phyloP scores from a whole-genome alignment of 1,140 invertebrate species.

The Drosophila tsacasi region DNA sequence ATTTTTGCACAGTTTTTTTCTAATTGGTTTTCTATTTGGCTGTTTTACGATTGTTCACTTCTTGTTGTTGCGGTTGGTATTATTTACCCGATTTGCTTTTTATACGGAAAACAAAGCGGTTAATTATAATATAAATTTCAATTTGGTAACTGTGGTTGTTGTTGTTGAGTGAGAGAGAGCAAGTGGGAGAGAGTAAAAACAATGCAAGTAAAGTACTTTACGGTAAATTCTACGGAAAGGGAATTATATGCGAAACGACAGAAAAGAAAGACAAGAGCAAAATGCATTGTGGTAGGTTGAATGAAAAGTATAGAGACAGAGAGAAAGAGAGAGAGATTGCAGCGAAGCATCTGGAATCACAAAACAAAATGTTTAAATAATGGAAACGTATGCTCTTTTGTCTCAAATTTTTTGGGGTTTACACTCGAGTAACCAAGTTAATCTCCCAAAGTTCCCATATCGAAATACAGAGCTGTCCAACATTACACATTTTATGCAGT shows the following conservation, averaged over 20 bases:
- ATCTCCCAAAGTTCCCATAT: conserved; percentile 7
- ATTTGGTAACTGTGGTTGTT: conserved; percentile 33
- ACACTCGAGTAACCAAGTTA: conserved; percentile 1
- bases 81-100: conserved; percentile 42
- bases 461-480: conserved; percentile 8
- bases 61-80: conserved; percentile 24
- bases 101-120: conserved; percentile 57
- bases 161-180: conserved; percentile 31
- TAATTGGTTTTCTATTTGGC: conserved; percentile 37
- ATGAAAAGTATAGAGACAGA: conserved; percentile 3
- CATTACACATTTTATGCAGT: conserved; percentile 28
- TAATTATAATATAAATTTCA: conserved; percentile 41
- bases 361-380: conserved; percentile 15
- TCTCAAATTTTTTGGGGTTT: conserved; percentile 4
- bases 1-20: conserved; percentile 42
- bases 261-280: conserved; percentile 12
- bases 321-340: conserved; percentile 11
- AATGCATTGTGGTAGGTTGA: conserved; percentile 42
- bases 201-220: conserved; percentile 52
- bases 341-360: conserved; percentile 37
- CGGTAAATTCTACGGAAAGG: conserved; percentile 56
- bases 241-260: conserved; percentile 22
- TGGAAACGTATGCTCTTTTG: conserved; percentile 2
- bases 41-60: conserved; percentile 57
- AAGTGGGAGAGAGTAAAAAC: conserved; percentile 49